A percentile compares a stretch with the other conserved stretches of the same genome.
Conservation (phyloP, 2,797 vertebrate genomes). For the Cetoscarus ocellatus region DNA sequence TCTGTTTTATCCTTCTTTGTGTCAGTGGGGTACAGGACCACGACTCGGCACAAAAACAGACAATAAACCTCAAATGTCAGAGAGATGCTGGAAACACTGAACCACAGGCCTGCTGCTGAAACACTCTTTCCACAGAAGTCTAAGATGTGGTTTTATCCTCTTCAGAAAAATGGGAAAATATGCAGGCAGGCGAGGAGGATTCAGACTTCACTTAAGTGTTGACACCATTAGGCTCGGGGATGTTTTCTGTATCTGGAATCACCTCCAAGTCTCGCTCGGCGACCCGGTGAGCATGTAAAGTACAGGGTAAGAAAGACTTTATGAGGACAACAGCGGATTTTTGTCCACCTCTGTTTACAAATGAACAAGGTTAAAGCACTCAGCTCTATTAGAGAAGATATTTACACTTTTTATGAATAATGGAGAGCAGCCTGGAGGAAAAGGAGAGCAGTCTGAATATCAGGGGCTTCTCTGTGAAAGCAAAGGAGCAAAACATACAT, state of each 20-base stretch:
- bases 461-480: constrained; percentile 27
- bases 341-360: constrained; percentile 7
- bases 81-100: background rate
- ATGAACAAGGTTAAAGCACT: constrained; percentile 16
- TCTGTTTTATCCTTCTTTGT: background rate
- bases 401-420: constrained; percentile 45
- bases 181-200: background rate
- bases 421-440: constrained; percentile 36
- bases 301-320: constrained; percentile 7
- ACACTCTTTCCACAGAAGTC: constrained; percentile 10
- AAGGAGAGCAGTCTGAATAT: constrained; percentile 12
- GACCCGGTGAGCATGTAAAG: constrained; percentile 21
- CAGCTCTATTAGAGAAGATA: constrained; percentile 15
- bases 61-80: constrained; percentile 1
- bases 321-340: constrained; percentile 21
- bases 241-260: constrained; percentile 14
- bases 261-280: constrained; percentile 1
- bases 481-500: constrained; percentile 16
- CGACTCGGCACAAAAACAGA: background rate
- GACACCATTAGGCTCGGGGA: background rate
- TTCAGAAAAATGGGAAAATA: background rate
- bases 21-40: background rate
- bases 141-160: background rate
- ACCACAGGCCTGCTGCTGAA: background rate
- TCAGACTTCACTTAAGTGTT: background rate